A percentile compares a stretch with the other conserved stretches of the same genome.
These are phyloP conservation scores for Oenanthe oenanthe DNA, from an alignment of 2,113 vertebrate species.

Conservation along the genomic window DNA sequence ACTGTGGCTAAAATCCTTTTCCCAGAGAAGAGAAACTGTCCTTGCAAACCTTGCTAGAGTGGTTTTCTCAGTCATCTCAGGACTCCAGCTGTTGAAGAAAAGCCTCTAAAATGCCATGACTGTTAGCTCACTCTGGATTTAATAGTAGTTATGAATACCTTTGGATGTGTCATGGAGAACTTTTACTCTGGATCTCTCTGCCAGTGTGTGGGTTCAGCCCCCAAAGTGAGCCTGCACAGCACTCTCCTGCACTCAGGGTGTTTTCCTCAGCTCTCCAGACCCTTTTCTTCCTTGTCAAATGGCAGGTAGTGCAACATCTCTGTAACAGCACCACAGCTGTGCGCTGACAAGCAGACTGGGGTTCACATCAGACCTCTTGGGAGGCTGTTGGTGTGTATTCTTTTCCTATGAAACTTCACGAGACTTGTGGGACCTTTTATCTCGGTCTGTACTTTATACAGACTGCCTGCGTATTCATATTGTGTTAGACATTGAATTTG, in stretches of 20 bases:
- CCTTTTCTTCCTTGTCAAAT: not conserved
- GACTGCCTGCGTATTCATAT: constrained; percentile 37
- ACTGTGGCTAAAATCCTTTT: not conserved
- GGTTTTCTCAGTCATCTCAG: not conserved
- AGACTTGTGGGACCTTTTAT: constrained; percentile 56
- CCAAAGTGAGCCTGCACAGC: not conserved
- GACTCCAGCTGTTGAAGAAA: not conserved
- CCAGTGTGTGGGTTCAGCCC: not conserved
- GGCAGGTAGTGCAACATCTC: not conserved
- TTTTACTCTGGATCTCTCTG: not conserved
- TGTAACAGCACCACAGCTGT: not conserved
- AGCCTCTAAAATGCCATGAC: not conserved
- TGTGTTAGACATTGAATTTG: constrained; percentile 34
- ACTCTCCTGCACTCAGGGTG: not conserved
- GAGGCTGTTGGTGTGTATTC: constrained; percentile 44
- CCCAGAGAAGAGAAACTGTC: not conserved
- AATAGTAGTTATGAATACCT: not conserved
- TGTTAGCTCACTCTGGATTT: not conserved
- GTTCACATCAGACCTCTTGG: not conserved
- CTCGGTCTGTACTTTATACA: constrained; percentile 56
- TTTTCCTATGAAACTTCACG: constrained; percentile 57
- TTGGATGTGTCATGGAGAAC: not conserved
- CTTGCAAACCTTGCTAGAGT: not conserved
- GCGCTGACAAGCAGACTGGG: not conserved
- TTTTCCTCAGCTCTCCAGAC: not conserved